Evolutionary conservation across 2,113 vertebrate genomes (phyloP).

Genomic region (Marmota flaviventris): DNA sequence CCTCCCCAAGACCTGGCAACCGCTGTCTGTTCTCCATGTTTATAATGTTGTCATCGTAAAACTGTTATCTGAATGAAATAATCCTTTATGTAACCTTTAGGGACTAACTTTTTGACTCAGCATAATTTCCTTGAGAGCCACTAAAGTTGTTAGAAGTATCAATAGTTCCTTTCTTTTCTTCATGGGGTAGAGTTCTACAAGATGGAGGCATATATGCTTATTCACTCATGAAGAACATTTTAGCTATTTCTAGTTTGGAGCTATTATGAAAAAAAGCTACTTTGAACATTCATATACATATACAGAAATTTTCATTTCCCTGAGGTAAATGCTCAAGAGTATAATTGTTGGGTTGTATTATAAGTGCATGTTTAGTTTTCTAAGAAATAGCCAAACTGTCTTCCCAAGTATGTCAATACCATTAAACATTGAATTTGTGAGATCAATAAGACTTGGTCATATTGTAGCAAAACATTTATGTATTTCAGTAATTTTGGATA

Average conservation of each 20-base stretch:
- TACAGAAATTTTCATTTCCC: neutral
- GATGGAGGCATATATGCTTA: neutral
- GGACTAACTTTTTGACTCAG: neutral
- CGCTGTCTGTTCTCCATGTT: neutral
- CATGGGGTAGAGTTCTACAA: neutral
- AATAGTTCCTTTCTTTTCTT: neutral
- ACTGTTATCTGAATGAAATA: neutral
- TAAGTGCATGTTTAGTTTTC: neutral
- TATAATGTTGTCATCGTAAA: neutral
- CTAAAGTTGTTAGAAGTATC: fast-evolving
- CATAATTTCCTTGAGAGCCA: neutral
- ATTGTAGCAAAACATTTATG: neutral
- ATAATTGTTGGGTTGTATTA: neutral
- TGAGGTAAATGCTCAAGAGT: neutral
- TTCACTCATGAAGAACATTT: neutral
- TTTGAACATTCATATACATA: neutral
- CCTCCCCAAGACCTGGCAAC: too few relatives aligned
- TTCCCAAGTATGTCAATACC: neutral
- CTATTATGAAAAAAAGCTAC: neutral
- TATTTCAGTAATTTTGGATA: neutral
- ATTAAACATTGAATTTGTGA: neutral
- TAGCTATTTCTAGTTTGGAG: neutral
- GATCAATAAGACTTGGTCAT: neutral
- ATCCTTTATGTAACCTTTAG: neutral
- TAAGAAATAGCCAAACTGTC: neutral